Evolutionary conservation across 2,113 vertebrate species (phyloP).

Genomic region (Thunnus thynnus): DNA sequence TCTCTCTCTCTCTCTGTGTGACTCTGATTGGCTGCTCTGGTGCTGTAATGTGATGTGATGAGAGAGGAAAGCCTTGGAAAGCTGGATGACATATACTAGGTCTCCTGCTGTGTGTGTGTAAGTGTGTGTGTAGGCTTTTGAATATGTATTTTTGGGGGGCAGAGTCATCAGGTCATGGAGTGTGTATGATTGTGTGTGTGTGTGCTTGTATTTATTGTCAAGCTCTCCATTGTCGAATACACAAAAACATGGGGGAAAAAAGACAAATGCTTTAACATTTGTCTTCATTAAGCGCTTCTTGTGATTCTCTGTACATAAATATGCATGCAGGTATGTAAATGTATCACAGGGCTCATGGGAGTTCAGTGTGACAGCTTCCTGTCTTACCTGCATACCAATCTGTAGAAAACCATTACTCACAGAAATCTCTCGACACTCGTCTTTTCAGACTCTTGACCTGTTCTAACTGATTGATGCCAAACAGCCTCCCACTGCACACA

Average conservation of each 20-base stretch:
- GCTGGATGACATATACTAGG: neutral
- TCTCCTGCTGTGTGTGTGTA: neutral
- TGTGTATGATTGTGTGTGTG: neutral
- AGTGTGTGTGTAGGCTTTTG: neutral
- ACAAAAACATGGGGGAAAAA: neutral
- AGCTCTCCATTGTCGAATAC: neutral
- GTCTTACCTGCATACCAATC: neutral
- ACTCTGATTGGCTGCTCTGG: conserved; percentile 18
- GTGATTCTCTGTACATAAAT: conserved; percentile 30
- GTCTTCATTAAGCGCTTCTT: conserved; percentile 36
- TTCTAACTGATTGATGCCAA: neutral
- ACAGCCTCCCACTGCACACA: neutral
- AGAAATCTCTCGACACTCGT: neutral
- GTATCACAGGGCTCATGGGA: neutral
- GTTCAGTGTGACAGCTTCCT: neutral
- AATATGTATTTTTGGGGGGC: neutral
- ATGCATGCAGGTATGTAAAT: conserved; percentile 25
- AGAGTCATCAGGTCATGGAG: neutral
- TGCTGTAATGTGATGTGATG: conserved; percentile 25
- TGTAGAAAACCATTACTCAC: neutral
- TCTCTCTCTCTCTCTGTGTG: neutral
- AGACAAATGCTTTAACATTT: conserved; percentile 33
- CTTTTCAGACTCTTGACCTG: neutral
- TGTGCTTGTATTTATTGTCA: neutral
- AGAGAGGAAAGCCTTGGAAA: neutral